Base-by-base conservation (phyloP, 1,140 invertebrate species). In the Lordiphosa mommai region DNA sequence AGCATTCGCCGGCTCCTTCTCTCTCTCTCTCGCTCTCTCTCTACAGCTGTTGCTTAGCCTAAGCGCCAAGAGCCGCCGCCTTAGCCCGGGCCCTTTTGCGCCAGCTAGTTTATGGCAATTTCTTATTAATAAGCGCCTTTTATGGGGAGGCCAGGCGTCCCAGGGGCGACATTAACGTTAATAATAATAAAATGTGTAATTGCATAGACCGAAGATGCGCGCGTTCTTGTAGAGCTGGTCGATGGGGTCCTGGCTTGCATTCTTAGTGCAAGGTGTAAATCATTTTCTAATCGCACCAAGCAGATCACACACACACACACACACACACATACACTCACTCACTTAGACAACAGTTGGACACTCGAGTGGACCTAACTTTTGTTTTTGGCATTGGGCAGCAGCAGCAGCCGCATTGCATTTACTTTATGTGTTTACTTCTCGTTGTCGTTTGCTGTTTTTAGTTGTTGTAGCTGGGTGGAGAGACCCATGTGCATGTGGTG, bases 171-270 rank as follows among this genome's bases (percentile, higher is more conserved):
- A 80, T 77, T 77, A 77, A 79, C 74, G 69, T 77, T 77, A 77
- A 77, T 77, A 77, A 77, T 79, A 77, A 79, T 77, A 77, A 77
- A 79, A 77, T 77, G 73, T 77, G 69, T 80, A 73, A 77, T 77
- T 77, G 74, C 74, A 72, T 55, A 64, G 55, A 65, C 60, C 58
- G 63, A 55, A 30, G 37, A 61, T 50, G 63, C 40, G 20, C 27
- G 10, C 20, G 13, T 5, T 27, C 23, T 27, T 27, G 23, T 13
- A 41, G n/a, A 23, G 40, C 40, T 43, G 20, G 38, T 40, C 37
- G 37, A 4, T 37, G 36, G 34, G 9, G 14, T 16, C 44, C 27
- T 57, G 46, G n/a, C 27, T 32, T 32, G 37, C 37, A 40, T 49
- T 40, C 16, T 16, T 12, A 6, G 23, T 49, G 14, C 37, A 49